These are phyloP conservation scores for Aethes cnicana DNA, from an alignment of 2,888 invertebrate species.

Conservation along the genomic window DNA sequence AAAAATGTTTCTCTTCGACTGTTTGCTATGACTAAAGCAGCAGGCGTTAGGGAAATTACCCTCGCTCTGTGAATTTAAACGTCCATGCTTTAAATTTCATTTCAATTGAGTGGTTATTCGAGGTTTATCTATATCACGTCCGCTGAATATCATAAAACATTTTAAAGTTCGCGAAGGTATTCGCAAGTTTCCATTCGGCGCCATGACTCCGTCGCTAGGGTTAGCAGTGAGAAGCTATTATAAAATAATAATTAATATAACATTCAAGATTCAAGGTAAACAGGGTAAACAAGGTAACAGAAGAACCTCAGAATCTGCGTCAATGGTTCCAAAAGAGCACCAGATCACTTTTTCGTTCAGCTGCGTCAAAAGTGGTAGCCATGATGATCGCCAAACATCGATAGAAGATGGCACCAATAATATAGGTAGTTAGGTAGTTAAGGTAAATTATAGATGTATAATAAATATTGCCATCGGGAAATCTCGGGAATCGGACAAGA, in stretches of 20 bases:
- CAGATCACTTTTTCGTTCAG: too few relatives aligned
- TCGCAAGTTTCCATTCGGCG: conserved; percentile 62
- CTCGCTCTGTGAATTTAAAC: not conserved
- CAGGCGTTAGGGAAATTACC: conserved; percentile 30
- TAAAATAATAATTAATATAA: not conserved
- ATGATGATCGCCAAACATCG: too few relatives aligned
- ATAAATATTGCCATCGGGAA: too few relatives aligned
- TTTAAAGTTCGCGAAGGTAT: conserved; percentile 70
- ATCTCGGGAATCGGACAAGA: too few relatives aligned
- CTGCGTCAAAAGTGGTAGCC: too few relatives aligned
- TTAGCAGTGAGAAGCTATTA: not conserved
- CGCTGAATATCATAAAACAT: conserved; percentile 70
- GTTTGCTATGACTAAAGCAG: conserved; percentile 15
- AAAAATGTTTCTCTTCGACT: not conserved
- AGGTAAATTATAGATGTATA: too few relatives aligned
- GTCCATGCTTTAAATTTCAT: conserved; percentile 37
- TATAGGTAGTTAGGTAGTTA: too few relatives aligned
- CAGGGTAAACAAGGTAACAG: too few relatives aligned
- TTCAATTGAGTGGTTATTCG: conserved; percentile 55
- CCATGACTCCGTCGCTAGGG: conserved; percentile 44
- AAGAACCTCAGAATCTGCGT: too few relatives aligned
- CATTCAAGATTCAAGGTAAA: not conserved
- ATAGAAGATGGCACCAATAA: too few relatives aligned
- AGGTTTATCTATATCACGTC: conserved; percentile 63
- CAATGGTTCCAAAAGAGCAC: too few relatives aligned